Conservation (phyloP, 2,113 vertebrate genomes). For the Crotalus helleri region DNA sequence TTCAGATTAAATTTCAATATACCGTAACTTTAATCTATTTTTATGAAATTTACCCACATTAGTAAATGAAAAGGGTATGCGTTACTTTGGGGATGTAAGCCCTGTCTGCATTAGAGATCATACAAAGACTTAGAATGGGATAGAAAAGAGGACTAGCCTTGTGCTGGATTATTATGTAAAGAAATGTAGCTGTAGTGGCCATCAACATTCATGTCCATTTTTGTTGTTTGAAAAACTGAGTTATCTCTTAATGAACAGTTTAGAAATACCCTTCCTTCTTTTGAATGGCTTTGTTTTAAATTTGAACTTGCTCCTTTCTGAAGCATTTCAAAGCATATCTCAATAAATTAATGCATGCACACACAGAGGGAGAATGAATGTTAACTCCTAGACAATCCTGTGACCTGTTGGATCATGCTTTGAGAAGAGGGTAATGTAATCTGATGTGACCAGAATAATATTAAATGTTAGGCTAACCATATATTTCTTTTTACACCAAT, state of each 20-base stretch:
- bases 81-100: background rate
- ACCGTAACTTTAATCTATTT: background rate
- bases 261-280: background rate
- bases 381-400: background rate
- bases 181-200: background rate
- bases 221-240: background rate
- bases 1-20: background rate
- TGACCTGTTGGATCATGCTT: background rate
- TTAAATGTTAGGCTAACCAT: background rate
- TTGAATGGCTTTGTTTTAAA: background rate
- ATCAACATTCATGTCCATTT: background rate
- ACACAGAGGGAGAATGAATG: background rate
- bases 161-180: background rate
- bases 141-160: background rate
- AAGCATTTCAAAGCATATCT: background rate
- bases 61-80: background rate
- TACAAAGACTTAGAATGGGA: background rate
- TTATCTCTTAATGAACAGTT: background rate
- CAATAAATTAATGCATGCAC: background rate
- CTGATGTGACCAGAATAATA: background rate
- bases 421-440: background rate
- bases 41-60: background rate
- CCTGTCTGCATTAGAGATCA: background rate
- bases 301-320: background rate
- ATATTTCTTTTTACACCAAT: background rate